A percentile compares a stretch with the other conserved stretches of the same genome.
Evolutionary conservation across 2,113 vertebrate genomes (phyloP).

Genomic region (Thunnus maccoyii): DNA sequence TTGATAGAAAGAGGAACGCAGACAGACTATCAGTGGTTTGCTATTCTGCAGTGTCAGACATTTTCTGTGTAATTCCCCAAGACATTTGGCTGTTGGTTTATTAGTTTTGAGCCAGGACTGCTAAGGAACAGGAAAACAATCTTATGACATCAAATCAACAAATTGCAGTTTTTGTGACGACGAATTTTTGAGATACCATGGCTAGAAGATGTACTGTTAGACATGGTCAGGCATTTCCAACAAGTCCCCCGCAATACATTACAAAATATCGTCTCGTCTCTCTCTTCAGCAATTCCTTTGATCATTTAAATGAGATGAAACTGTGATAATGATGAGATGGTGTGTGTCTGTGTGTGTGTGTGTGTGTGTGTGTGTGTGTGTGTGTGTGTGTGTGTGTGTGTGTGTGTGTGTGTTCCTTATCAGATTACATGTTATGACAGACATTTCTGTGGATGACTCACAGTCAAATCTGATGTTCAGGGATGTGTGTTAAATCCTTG

Average conservation of each 20-base stretch:
- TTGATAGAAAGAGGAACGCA: conserved; percentile 27
- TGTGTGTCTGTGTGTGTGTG: too few relatives aligned
- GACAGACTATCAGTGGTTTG: background rate
- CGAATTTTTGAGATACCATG: background rate
- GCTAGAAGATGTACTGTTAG: background rate
- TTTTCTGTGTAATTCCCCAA: conserved; percentile 19
- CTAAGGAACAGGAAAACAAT: conserved; percentile 5
- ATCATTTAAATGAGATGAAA: background rate
- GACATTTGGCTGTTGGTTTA: background rate
- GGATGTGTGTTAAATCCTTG: background rate
- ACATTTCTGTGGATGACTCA: background rate
- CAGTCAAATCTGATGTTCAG: background rate
- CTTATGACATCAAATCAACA: background rate
- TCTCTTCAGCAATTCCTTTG: background rate
- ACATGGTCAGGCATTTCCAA: background rate
- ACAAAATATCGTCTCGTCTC: too few relatives aligned
- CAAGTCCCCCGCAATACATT: too few relatives aligned
- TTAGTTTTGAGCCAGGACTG: background rate
- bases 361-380: too few relatives aligned
- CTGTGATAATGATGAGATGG: background rate
- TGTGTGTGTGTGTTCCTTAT: background rate
- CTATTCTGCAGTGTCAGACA: background rate
- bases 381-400: too few relatives aligned
- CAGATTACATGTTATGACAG: background rate
- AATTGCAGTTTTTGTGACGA: background rate